phyloP scores from a whole-genome alignment of 1,140 invertebrate genomes.

The Zaprionus ornatus region DNA sequence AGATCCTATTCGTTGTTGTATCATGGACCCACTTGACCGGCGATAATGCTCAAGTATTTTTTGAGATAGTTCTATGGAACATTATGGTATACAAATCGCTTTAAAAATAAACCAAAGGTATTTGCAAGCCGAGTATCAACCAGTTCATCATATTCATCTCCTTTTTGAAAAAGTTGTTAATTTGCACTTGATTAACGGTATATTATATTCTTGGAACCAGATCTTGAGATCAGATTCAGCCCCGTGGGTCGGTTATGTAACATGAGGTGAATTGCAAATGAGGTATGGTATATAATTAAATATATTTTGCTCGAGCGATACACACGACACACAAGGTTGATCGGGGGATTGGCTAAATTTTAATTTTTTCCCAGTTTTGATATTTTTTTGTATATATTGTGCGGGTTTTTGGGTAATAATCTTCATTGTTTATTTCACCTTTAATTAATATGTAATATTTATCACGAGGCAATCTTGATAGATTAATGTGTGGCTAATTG shows the following conservation, averaged over 20 bases:
- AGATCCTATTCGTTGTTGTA: background rate
- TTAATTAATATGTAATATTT: slow-evolving; percentile 2
- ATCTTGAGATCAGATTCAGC: slow-evolving; percentile 50
- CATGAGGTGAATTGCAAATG: slow-evolving; percentile 9
- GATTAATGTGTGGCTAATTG: slow-evolving; percentile 14
- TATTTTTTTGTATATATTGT: background rate
- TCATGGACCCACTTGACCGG: background rate
- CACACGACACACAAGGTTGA: background rate
- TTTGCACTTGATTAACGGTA: slow-evolving; percentile 48
- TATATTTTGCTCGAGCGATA: background rate
- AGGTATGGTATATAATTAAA: background rate
- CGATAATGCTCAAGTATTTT: background rate
- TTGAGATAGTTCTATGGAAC: background rate
- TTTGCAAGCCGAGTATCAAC: background rate
- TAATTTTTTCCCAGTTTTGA: background rate
- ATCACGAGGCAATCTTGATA: slow-evolving; percentile 3
- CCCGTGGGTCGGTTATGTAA: slow-evolving; percentile 46
- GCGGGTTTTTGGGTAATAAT: slow-evolving; percentile 1
- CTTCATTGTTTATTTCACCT: background rate
- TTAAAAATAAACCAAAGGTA: background rate
- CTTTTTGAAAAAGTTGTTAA: slow-evolving; percentile 12
- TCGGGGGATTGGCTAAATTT: background rate
- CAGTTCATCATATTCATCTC: background rate
- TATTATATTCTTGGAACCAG: slow-evolving; percentile 50
- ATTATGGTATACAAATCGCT: background rate